Evolutionary conservation across 2,113 vertebrate genomes (phyloP), one percentile per base, ranked within the genome.

Genomic region (Herpetotheres cachinnans): DNA sequence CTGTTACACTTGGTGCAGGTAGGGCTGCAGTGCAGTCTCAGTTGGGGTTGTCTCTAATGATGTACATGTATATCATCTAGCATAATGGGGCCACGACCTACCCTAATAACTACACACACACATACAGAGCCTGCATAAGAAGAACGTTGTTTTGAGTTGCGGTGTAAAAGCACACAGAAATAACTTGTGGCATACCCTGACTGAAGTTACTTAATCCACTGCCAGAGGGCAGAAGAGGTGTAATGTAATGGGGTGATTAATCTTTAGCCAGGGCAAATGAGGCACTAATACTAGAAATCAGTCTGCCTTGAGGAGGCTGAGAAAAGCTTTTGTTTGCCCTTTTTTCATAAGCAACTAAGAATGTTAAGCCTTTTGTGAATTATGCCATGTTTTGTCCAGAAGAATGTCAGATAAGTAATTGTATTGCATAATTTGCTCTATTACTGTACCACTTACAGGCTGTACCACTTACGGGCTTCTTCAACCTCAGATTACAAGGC

Each of bases 361-460:
- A 73, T 26, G 30, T 42, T 77, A 93, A 94, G 38, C 46, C 59
- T 82, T 95, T 96, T 20, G 46, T 95, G 82, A 95, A 94, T 85
- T 93, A 88, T 76, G 54, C 90, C 73, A 56, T 3, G 6, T 76
- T 95, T 97, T 92, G 77, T 95, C 67, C 79, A 92, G 85, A 89
- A 94, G 59, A 88, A 80, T 89, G 44, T 82, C 95, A 96, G 86
- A 24, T 65, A 79, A 83, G 63, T 86, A 95, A 79, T 88, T 74
- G 34, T 56, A 34, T 89, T 94, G 91, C 82, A 50, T 89, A 89
- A 71, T 38, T 52, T 0, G 2, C 49, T 92, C 38, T 80, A 59
- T 93, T 96, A 74, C 86, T 90, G 49, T 82, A 86, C 62, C 55
- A 38, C 13, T 85, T 62, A 71, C 21, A 54, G 36, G 58, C 38